Evolutionary conservation across 64 coral and sea anemone genomes (phyloP), one percentile per base, ranked within the genome.

Genomic region (Montipora capricornis): DNA sequence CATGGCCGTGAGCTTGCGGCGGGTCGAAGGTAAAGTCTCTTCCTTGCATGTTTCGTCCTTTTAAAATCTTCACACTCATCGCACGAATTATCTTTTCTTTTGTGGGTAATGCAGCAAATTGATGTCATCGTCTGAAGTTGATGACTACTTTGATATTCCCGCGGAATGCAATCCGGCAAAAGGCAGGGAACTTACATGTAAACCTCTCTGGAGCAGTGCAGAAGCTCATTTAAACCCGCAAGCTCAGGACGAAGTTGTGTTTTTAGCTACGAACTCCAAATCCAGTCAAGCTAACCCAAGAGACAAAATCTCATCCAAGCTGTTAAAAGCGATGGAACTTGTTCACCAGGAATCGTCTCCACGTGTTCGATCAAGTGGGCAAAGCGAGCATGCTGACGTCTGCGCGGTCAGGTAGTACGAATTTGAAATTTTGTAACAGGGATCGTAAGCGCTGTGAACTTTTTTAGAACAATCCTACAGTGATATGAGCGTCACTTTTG

Each of bases 141-240:
- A 76, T 49, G 76, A 78, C 47, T 78, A 49, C 15, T 78, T 78
- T 8, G 76, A 78, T 50, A 78, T 78, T 78, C 76, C 76, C 5
- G 73, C 22, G 26, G 73, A 50, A 5, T 16, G 46, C 46, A 16
- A 14, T 19, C 13, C 13, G 29, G 4, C 15, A 4, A 7, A 50
- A 48, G 13, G 76, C 76, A 16, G 15, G 13, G 45, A 78, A 29
- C 29, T 29, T 29, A 29, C 29, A 49, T 16, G 15, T 49, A 78
- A 78, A 78, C 76, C 76, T 19, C 13, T n/a, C 5, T 78, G 76
- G 76, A 78, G 44, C 16, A 78, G 76, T 78, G 76, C 76, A 49
- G 76, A 78, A 4, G 76, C 76, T 15, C 76, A 78, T 78, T 78
- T 78, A 46, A 78, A 19, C 12, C 76, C 76, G 5, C 76, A 14